phyloP scores from a whole-genome alignment of 1,140 invertebrate genomes.

The Eumaeus atala region DNA sequence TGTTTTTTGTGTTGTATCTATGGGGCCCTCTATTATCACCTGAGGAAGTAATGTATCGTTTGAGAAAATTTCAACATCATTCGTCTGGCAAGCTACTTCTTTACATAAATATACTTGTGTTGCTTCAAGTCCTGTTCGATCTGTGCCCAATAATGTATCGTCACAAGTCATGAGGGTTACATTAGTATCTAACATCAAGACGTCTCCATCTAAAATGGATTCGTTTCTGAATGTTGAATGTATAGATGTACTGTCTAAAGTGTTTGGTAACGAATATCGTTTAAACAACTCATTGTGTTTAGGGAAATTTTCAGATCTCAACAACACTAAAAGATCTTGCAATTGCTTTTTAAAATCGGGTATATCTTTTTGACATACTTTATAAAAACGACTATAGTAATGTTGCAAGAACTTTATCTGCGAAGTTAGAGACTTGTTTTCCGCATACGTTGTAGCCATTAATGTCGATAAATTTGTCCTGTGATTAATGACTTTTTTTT shows the following conservation, averaged over 20 bases:
- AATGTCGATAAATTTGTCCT: conserved; percentile 64
- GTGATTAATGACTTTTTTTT: conserved; percentile 57
- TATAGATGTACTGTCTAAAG: conserved; percentile 38
- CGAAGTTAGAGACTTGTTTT: conserved; percentile 56
- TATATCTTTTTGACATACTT: conserved; percentile 58
- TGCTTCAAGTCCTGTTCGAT: conserved; percentile 54
- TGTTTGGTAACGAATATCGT: conserved; percentile 44
- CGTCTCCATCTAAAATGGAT: conserved; percentile 55
- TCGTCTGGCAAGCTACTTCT: conserved; percentile 44
- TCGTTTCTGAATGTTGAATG: conserved; percentile 48
- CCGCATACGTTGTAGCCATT: conserved; percentile 62
- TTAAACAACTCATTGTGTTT: conserved; percentile 40
- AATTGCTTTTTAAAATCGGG: conserved; percentile 54
- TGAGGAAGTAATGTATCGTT: conserved; percentile 27
- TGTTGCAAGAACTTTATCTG: conserved; percentile 59
- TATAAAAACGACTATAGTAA: conserved; percentile 50
- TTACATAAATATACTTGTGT: conserved; percentile 37
- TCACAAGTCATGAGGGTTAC: conserved; percentile 50
- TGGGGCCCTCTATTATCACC: conserved; percentile 14
- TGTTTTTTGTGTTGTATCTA: conserved; percentile 18
- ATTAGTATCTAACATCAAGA: conserved; percentile 65
- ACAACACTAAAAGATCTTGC: conserved; percentile 39
- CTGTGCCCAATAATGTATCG: conserved; percentile 44
- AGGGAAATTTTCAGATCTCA: conserved; percentile 36
- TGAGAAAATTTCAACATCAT: conserved; percentile 23